These are phyloP conservation scores for Lobophora halterata DNA, from an alignment of 2,888 invertebrate species.

Conservation along the genomic window DNA sequence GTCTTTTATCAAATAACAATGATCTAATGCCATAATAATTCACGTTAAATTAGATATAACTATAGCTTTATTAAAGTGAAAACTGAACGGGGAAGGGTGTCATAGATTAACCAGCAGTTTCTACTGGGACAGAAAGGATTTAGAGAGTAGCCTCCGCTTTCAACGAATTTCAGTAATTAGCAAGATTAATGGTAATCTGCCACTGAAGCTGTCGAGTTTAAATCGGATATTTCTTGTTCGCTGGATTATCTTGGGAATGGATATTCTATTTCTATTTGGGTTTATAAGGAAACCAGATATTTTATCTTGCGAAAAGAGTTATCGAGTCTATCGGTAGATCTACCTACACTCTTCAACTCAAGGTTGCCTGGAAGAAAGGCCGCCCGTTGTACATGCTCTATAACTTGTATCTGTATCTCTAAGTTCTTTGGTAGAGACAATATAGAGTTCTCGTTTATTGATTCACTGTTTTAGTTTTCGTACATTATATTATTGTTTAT, in stretches of 20 bases:
- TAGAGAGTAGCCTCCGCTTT: slow-evolving; percentile 34
- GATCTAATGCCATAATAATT: slow-evolving; percentile 15
- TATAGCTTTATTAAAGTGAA: slow-evolving; percentile 16
- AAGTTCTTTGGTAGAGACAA: too few relatives aligned
- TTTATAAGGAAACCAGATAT: neutral
- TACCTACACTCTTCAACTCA: slow-evolving; percentile 1
- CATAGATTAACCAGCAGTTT: slow-evolving; percentile 6
- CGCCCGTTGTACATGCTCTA: too few relatives aligned
- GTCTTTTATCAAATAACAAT: too few relatives aligned
- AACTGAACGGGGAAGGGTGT: slow-evolving; percentile 11
- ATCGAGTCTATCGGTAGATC: neutral
- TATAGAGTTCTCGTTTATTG: too few relatives aligned
- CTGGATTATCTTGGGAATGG: too few relatives aligned
- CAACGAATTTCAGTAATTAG: slow-evolving; percentile 46
- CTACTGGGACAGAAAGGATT: slow-evolving; percentile 10
- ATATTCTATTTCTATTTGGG: slow-evolving; percentile 4
- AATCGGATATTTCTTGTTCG: slow-evolving; percentile 21
- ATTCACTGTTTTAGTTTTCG: too few relatives aligned
- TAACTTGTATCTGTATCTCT: too few relatives aligned
- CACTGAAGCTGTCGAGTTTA: slow-evolving; percentile 28
- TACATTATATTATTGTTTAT: too few relatives aligned
- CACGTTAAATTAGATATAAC: slow-evolving; percentile 9
- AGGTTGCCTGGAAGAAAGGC: too few relatives aligned
- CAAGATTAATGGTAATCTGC: slow-evolving; percentile 45
- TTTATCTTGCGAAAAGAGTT: neutral